Base-by-base conservation (phyloP, 2,888 invertebrate species). In the Pemphredon lugubris region DNA sequence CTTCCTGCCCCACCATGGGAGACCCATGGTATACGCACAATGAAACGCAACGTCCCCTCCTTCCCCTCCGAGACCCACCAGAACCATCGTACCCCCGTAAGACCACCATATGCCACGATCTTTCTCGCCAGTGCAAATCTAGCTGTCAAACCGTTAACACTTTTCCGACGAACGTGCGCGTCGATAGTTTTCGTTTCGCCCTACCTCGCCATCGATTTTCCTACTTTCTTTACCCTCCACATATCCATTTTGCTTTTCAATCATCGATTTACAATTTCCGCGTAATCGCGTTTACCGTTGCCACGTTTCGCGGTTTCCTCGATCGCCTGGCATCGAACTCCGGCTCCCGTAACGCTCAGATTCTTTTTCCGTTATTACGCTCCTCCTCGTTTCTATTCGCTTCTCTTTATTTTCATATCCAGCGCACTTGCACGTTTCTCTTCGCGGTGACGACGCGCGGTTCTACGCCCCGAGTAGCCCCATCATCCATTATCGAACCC, bases 141-240 rank as follows among this genome's bases (percentile, higher is more conserved):
- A 81, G 81, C 86, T 87, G 85, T 86, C 87, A 87, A 84, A 86
- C 86, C 79, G 86, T 83, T 69, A 81, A 75, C 82, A 82, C 77
- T 83, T 78, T 75, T 70, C 73, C 40, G 66, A 67, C 73, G 59
- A 66, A 60, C 74, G 32, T 55, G 14, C n/a, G 7, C 55, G 21
- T 37, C 40, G 39, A 5, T 40, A 16, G 6, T 18, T 30, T 14
- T 48, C 23, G 5, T n/a, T 37, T 23, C 16, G 9, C 32, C 4
- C 18, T 23, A 9, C 37, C 32, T 34, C 13, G n/a, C 34, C 23
- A 2, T 11, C 47, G 4, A 20, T 21, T 45, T 30, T 13, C 30
- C 47, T 13, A 18, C 20, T 48, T 13, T 6, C 20, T 20, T n/a
- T 5, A 21, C 6, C 11, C 9, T 37, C 39, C 20, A 1, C n/a